These are phyloP conservation scores for Xenops minutus DNA, from an alignment of 2,797 vertebrate genomes.

Conservation along the genomic window DNA sequence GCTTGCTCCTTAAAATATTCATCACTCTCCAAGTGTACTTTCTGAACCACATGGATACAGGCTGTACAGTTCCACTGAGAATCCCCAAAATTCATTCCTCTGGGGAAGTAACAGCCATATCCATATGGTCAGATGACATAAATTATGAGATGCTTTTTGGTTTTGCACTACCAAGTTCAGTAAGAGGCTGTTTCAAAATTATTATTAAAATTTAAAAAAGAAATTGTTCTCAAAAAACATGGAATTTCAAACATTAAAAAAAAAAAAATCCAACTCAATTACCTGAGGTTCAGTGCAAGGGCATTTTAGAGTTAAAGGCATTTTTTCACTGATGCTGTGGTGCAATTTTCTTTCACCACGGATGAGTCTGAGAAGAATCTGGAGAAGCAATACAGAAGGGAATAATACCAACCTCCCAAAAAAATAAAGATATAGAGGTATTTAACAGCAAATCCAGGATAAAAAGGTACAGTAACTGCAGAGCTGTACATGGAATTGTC, in stretches of 20 bases:
- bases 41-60: conserved; percentile 10
- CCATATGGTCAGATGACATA: not conserved
- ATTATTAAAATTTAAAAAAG: not conserved
- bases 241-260: not conserved
- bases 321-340: not conserved
- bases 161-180: not conserved
- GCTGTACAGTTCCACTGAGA: not conserved
- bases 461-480: not conserved
- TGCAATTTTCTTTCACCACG: not conserved
- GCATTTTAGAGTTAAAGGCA: not conserved
- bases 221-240: not conserved
- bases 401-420: not conserved
- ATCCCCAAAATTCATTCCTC: not conserved
- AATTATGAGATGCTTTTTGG: not conserved
- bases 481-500: not conserved
- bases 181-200: not conserved
- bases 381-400: not conserved
- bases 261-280: not conserved
- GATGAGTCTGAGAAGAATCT: not conserved
- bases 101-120: not conserved
- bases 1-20: conserved; percentile 3
- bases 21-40: not conserved
- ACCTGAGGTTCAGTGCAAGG: not conserved
- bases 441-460: not conserved
- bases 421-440: accelerated